These are phyloP conservation scores for Ctena decussata DNA, from an alignment of 2,888 invertebrate genomes.

Conservation along the genomic window DNA sequence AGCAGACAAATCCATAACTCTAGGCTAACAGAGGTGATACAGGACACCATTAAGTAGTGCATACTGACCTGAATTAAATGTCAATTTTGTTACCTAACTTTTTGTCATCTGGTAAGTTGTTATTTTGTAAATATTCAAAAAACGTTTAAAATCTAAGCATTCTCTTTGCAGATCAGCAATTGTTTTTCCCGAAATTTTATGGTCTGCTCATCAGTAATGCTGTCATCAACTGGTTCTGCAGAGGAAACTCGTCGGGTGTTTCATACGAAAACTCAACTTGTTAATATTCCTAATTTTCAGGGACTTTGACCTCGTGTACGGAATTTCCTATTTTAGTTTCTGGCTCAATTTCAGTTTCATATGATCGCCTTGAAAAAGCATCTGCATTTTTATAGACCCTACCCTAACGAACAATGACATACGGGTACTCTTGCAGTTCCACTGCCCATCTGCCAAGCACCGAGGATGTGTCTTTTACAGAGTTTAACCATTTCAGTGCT, in stretches of 20 bases:
- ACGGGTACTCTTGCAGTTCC: conserved; percentile 49
- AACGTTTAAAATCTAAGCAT: conserved; percentile 25
- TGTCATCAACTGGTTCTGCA: neutral
- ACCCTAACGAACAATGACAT: conserved; percentile 35
- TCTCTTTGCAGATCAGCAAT: conserved; percentile 19
- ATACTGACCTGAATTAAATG: neutral
- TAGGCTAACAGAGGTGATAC: conserved; percentile 22
- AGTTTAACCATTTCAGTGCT: conserved; percentile 55
- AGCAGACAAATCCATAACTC: conserved; percentile 9
- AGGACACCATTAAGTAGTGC: conserved; percentile 1
- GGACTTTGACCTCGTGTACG: neutral
- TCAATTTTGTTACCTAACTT: conserved; percentile 7
- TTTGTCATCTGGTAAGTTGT: conserved; percentile 3
- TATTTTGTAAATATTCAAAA: conserved; percentile 5
- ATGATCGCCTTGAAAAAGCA: conserved; percentile 21
- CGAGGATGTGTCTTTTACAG: conserved; percentile 42
- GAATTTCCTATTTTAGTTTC: neutral
- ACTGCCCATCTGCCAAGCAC: conserved; percentile 55
- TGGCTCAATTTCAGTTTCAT: neutral
- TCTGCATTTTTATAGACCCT: conserved; percentile 26
- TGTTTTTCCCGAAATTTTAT: neutral
- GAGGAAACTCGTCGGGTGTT: neutral
- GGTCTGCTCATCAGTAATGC: neutral
- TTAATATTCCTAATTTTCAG: neutral
- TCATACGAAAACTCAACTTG: neutral